A percentile compares a stretch with the other conserved stretches of the same genome.
These are phyloP conservation scores for Scelioninae gen. 2 DNA, from an alignment of 2,888 invertebrate genomes.

Conservation along the genomic window DNA sequence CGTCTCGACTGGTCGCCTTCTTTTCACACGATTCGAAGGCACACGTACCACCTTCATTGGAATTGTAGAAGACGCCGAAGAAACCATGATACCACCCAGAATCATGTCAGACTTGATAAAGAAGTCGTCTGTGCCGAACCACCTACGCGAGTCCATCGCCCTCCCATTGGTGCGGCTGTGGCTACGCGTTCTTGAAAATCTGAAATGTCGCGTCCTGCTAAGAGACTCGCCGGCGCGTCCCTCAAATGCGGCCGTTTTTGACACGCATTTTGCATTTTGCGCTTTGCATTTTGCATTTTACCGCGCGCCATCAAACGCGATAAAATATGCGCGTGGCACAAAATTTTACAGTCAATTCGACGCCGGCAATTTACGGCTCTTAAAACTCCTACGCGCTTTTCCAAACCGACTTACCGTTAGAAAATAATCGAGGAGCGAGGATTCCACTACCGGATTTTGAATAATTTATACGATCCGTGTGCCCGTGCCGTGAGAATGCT, in stretches of 20 bases:
- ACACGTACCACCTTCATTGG: conserved; percentile 72
- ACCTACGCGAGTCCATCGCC: conserved; percentile 61
- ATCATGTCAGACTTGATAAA: conserved; percentile 65
- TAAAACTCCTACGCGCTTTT: conserved; percentile 44
- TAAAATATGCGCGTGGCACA: conserved; percentile 30
- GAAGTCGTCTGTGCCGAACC: conserved; percentile 61
- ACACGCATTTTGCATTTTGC: conserved; percentile 36
- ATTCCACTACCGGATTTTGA: conserved; percentile 18
- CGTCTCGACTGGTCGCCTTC: conserved; percentile 40
- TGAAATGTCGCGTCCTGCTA: conserved; percentile 45
- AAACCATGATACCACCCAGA: conserved; percentile 65
- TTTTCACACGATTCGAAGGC: conserved; percentile 62
- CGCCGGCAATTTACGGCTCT: conserved; percentile 46
- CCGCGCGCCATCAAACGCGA: conserved; percentile 39
- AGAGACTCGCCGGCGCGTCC: conserved; percentile 19
- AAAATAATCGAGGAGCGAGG: conserved; percentile 29
- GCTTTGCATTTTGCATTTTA: conserved; percentile 46
- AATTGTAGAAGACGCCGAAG: conserved; percentile 64
- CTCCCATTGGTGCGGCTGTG: conserved; percentile 41
- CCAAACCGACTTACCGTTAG: conserved; percentile 33
- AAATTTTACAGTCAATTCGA: conserved; percentile 49
- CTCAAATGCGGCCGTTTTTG: conserved; percentile 29
- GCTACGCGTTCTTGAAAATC: conserved; percentile 56
- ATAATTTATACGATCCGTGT: conserved; percentile 25
- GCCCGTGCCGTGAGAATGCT: too few species aligned